phyloP scores from a whole-genome alignment of 2,113 vertebrate species.

The Ondatra zibethicus region DNA sequence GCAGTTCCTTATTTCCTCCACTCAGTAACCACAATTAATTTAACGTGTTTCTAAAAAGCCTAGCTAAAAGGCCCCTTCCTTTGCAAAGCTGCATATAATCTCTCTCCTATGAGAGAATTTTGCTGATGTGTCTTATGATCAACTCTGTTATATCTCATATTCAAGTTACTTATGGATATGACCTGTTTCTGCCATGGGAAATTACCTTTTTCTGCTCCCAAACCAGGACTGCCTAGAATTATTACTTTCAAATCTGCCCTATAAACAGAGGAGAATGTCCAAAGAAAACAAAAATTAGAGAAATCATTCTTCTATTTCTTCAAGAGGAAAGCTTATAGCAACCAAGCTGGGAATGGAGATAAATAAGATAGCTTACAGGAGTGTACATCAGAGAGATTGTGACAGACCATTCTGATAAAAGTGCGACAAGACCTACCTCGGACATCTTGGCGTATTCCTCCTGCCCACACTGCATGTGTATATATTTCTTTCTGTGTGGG shows the following conservation, averaged over 20 bases:
- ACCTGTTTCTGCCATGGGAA: background rate
- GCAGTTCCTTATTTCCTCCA: background rate
- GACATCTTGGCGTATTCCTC: background rate
- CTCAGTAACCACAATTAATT: constrained; percentile 3
- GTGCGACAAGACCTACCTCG: background rate
- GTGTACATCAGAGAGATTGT: background rate
- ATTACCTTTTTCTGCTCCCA: background rate
- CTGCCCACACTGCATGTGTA: too few species aligned
- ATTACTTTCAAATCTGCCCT: background rate
- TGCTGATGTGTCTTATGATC: background rate
- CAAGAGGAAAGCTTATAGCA: background rate
- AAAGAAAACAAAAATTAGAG: background rate
- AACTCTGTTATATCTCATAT: background rate
- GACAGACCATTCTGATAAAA: background rate
- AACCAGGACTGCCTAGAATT: background rate
- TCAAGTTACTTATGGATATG: background rate
- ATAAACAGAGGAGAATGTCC: background rate
- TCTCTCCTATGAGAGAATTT: background rate
- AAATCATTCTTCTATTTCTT: background rate
- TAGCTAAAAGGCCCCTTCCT: constrained; percentile 27
- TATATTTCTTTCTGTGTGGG: background rate
- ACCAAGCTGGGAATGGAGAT: background rate
- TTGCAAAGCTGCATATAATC: background rate
- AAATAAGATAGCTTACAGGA: background rate
- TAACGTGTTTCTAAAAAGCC: constrained; percentile 10